Evolutionary conservation across 30 jellyfish, hydroid and myxozoan genomes (phyloP).

Genomic region (Cassiopea xamachana): DNA sequence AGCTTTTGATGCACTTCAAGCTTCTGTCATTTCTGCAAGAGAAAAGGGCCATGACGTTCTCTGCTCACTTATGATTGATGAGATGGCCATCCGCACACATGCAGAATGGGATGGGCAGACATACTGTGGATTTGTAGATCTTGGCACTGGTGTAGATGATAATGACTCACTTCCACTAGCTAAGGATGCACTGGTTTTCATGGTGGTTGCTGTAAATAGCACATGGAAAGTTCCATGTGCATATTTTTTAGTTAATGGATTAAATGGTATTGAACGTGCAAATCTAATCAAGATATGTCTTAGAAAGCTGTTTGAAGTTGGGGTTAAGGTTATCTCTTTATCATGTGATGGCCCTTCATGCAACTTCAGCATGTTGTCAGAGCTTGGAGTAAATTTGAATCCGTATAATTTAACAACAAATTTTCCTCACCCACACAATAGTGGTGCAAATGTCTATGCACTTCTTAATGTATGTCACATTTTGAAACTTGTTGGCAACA

Average conservation of each 20-base stretch:
- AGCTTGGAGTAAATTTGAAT: slow-evolving; percentile 54
- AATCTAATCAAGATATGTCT: slow-evolving; percentile 53
- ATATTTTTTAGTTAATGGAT: slow-evolving; percentile 57
- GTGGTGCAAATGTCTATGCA: slow-evolving; percentile 25
- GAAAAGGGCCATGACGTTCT: slow-evolving; percentile 21
- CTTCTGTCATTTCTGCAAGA: slow-evolving; percentile 9
- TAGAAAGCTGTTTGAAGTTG: slow-evolving; percentile 31
- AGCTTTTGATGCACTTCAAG: slow-evolving; percentile 21
- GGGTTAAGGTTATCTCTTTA: slow-evolving; percentile 45
- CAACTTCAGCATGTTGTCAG: slow-evolving; percentile 53
- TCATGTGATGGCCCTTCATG: slow-evolving; percentile 74
- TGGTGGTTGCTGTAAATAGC: slow-evolving; percentile 62
- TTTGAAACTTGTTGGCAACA: slow-evolving; percentile 59
- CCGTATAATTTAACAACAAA: slow-evolving; percentile 31
- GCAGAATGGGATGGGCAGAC: slow-evolving; percentile 53
- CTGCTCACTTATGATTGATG: slow-evolving; percentile 55
- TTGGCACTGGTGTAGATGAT: slow-evolving; percentile 41
- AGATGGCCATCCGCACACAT: slow-evolving; percentile 34
- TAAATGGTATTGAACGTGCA: slow-evolving; percentile 61
- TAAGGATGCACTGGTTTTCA: slow-evolving; percentile 62
- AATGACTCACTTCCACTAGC: slow-evolving; percentile 66
- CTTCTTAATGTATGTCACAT: slow-evolving; percentile 81
- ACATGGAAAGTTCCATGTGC: slow-evolving; percentile 72
- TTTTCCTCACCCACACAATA: slow-evolving; percentile 57
- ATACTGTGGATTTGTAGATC: slow-evolving; percentile 64